Percentiles rank a stretch among this genome's conserved stretches.
phyloP scores from a whole-genome alignment of 2,797 vertebrate species.

The Discoglossus pictus region DNA sequence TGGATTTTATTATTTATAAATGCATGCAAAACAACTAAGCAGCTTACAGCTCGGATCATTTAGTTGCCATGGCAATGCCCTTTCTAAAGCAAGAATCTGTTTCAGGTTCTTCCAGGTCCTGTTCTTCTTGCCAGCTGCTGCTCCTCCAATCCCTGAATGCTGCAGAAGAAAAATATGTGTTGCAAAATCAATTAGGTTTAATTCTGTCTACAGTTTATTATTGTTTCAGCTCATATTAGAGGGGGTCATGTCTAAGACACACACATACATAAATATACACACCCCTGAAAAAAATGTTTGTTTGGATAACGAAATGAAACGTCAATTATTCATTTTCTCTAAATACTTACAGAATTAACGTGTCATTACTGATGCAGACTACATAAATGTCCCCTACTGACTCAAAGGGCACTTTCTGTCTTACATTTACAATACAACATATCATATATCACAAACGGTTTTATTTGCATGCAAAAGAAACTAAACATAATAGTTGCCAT shows the following conservation, averaged over 20 bases:
- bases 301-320: no score
- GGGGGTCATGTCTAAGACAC: background rate
- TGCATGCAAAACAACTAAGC: conserved; percentile 58
- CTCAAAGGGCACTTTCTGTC: no score
- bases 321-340: no score
- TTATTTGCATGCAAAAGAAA: no score
- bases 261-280: no score
- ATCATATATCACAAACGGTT: no score
- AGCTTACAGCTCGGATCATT: conserved; percentile 92
- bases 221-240: background rate
- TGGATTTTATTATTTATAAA: conserved; percentile 64
- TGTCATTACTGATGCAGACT: no score
- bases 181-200: conserved; percentile 44
- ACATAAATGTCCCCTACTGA: no score
- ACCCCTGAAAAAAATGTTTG: no score
- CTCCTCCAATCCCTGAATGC: conserved; percentile 96
- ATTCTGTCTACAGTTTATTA: background rate
- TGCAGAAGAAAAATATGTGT: conserved; percentile 60
- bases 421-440: no score
- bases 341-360: no score
- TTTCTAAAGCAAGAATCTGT: conserved; percentile 93
- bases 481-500: no score
- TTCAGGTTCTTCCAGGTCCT: conserved; percentile 98
- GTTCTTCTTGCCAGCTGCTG: conserved; percentile 96
- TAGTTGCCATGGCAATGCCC: conserved; percentile 92